phyloP scores from a whole-genome alignment of 2,888 invertebrate genomes.

The Cremastobaeus sp. region DNA sequence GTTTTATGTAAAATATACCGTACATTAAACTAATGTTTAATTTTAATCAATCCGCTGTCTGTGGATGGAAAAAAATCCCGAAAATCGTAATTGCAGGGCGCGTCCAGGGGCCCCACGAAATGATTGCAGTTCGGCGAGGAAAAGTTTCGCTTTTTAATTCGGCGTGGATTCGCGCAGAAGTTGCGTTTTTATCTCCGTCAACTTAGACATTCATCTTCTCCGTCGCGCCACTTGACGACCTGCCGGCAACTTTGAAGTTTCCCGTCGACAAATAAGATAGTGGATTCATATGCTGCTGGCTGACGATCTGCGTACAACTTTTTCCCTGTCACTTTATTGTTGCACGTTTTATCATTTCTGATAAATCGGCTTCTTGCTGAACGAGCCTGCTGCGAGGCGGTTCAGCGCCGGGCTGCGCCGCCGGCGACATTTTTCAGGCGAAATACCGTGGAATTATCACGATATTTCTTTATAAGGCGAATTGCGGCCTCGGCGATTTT shows the following conservation, averaged over 20 bases:
- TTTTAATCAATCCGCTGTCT: too few relatives aligned
- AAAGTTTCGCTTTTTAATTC: too few relatives aligned
- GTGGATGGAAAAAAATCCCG: too few relatives aligned
- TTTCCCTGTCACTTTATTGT: conserved; percentile 5
- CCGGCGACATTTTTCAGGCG: conserved; percentile 24
- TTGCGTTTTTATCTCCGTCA: background rate
- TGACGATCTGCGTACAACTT: background rate
- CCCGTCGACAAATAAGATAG: conserved; percentile 8
- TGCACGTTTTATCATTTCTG: conserved; percentile 20
- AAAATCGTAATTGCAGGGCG: too few relatives aligned
- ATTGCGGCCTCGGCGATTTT: conserved; percentile 21
- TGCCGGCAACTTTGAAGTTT: background rate
- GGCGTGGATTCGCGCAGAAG: too few relatives aligned
- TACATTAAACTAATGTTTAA: too few relatives aligned
- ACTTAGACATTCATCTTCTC: background rate
- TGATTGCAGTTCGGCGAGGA: too few relatives aligned
- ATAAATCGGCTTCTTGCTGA: conserved; percentile 17
- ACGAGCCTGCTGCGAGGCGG: conserved; percentile 6
- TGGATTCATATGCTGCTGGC: conserved; percentile 5
- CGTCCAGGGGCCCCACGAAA: too few relatives aligned
- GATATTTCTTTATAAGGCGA: conserved; percentile 36
- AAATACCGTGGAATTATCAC: conserved; percentile 46
- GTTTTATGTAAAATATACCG: too few relatives aligned
- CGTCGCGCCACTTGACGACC: conserved; percentile 1
- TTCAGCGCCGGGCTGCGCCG: conserved; percentile 18